Conservation (phyloP, 2,797 vertebrate genomes). For the Dromococcyx pavoninus region DNA sequence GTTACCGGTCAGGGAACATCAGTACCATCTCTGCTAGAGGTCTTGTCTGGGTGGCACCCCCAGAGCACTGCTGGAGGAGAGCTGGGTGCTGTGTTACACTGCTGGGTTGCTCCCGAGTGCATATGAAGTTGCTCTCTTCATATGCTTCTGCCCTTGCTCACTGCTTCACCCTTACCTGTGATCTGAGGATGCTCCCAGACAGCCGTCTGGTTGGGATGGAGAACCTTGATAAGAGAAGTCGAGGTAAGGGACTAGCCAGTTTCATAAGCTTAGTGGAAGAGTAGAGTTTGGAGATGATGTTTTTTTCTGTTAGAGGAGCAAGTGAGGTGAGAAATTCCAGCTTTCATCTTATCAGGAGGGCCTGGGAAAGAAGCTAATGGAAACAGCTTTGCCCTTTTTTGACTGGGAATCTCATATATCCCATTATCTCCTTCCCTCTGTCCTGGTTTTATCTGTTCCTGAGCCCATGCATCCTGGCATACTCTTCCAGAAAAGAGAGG, state of each 20-base stretch:
- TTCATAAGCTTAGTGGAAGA: background rate
- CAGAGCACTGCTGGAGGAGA: background rate
- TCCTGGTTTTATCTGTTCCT: background rate
- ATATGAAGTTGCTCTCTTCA: too few relatives aligned
- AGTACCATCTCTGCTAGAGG: background rate
- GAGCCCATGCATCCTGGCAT: background rate
- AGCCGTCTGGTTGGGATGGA: background rate
- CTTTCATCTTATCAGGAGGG: background rate
- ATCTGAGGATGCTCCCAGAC: background rate
- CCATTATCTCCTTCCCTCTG: background rate
- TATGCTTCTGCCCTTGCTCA: background rate
- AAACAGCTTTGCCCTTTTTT: background rate
- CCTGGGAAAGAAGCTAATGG: background rate
- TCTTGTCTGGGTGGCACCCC: background rate
- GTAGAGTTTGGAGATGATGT: background rate
- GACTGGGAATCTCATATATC: background rate
- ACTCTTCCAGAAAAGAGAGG: background rate
- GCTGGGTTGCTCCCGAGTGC: background rate
- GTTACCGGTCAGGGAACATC: fast-evolving
- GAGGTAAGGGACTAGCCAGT: background rate
- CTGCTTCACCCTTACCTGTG: background rate
- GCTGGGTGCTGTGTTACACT: fast-evolving
- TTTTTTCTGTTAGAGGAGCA: background rate
- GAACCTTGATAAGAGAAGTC: background rate
- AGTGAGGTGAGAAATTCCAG: background rate